Percentiles rank a stretch among this genome's conserved stretches.
Conservation (phyloP, 2,113 vertebrate species). For the Stegostoma tigrinum region DNA sequence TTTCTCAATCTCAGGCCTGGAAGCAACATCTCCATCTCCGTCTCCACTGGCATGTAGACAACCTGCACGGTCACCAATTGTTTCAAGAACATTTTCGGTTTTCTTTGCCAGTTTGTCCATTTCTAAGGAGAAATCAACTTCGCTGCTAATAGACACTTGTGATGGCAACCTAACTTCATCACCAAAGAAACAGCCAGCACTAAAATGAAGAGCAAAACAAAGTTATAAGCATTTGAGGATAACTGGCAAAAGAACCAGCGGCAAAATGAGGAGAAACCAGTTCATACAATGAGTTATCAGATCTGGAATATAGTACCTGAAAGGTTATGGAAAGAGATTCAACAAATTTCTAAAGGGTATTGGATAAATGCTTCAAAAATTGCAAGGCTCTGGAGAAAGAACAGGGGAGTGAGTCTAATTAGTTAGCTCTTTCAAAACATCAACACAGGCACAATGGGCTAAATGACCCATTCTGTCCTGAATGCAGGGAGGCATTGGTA, state of each 20-base stretch:
- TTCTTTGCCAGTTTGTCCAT: constrained; percentile 46
- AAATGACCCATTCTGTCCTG: neutral
- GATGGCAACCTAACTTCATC: constrained; percentile 73
- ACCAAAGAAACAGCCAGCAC: constrained; percentile 88
- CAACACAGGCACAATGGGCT: neutral
- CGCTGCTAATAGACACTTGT: constrained; percentile 55
- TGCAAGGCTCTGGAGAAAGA: neutral
- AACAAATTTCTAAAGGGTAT: neutral
- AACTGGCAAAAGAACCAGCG: neutral
- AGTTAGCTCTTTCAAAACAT: neutral
- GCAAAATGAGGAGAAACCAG: neutral
- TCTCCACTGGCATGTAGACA: neutral
- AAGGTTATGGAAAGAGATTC: neutral
- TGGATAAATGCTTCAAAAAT: neutral
- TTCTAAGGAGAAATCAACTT: constrained; percentile 62
- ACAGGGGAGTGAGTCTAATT: neutral
- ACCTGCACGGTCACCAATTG: neutral
- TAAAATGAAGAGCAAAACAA: constrained; percentile 45
- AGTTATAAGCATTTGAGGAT: neutral
- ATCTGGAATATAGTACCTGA: neutral
- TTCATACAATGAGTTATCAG: neutral
- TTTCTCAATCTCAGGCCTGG: neutral
- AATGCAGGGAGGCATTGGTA: neutral
- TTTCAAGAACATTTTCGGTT: constrained; percentile 25
- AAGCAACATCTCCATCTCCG: neutral